Percentiles rank a stretch among this genome's conserved stretches.
These are phyloP conservation scores for Urosaurus nigricauda DNA, from an alignment of 2,797 vertebrate genomes.

Conservation along the genomic window DNA sequence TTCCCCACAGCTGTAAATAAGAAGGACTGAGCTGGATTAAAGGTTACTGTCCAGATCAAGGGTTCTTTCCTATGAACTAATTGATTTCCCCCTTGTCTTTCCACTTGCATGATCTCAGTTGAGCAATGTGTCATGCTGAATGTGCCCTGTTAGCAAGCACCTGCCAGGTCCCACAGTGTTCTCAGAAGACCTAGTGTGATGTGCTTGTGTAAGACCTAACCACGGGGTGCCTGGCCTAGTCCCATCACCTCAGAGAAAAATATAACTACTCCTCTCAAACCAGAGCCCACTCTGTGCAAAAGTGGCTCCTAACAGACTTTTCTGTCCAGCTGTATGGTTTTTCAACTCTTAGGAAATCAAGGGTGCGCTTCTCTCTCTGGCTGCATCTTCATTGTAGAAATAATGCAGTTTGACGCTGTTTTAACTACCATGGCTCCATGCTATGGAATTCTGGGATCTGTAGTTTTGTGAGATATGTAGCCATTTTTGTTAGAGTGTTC, in stretches of 20 bases:
- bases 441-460: too few relatives aligned
- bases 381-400: too few relatives aligned
- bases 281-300: neutral
- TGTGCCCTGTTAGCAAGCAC: neutral
- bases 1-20: constrained; percentile 59
- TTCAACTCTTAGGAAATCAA: neutral
- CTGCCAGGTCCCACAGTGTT: neutral
- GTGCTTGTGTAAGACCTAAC: neutral
- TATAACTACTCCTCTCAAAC: neutral
- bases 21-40: constrained; percentile 61
- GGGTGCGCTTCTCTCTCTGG: too few relatives aligned
- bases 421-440: too few relatives aligned
- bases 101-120: constrained; percentile 42
- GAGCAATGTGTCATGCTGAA: neutral
- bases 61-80: constrained; percentile 29
- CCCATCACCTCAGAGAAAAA: neutral
- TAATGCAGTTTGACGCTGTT: too few relatives aligned
- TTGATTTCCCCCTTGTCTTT: constrained; percentile 43
- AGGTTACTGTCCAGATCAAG: constrained; percentile 55
- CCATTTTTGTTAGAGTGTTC: too few relatives aligned
- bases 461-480: too few relatives aligned
- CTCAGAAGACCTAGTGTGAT: neutral
- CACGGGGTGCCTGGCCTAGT: neutral
- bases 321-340: neutral
- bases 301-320: neutral